Evolutionary conservation across 2,888 invertebrate genomes (phyloP).

Genomic region (Trissolcus brochymenae): DNA sequence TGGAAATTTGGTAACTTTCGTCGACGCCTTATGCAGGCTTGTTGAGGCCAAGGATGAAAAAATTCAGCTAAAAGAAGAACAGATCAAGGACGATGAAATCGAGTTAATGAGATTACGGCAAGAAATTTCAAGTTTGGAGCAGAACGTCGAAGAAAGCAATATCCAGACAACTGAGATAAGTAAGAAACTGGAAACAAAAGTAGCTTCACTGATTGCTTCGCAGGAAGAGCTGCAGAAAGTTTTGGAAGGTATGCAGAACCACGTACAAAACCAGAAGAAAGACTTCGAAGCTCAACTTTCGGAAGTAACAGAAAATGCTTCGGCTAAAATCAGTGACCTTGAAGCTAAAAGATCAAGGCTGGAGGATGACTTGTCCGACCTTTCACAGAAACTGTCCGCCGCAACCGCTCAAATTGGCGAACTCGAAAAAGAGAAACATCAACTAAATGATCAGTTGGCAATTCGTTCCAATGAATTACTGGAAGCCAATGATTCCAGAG

Average conservation of each 20-base stretch:
- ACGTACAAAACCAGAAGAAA: not conserved
- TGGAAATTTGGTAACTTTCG: conserved; percentile 30
- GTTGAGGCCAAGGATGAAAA: conserved; percentile 35
- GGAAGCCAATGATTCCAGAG: not conserved
- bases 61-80: conserved; percentile 41
- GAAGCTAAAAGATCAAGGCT: not conserved
- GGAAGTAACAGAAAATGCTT: not conserved
- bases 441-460: not conserved
- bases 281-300: conserved; percentile 3
- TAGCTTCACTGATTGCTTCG: conserved; percentile 1
- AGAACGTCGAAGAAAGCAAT: not conserved
- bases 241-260: not conserved
- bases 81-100: conserved; percentile 37
- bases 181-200: conserved; percentile 8
- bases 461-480: not conserved
- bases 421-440: conserved; percentile 3
- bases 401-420: not conserved
- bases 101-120: conserved; percentile 6
- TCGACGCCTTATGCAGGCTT: conserved; percentile 38
- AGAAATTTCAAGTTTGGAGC: not conserved
- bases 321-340: not conserved
- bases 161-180: not conserved
- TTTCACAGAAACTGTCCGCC: not conserved
- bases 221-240: conserved; percentile 15
- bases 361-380: not conserved